Conservation (phyloP, 2,113 vertebrate genomes). For the Recurvirostra avosetta region DNA sequence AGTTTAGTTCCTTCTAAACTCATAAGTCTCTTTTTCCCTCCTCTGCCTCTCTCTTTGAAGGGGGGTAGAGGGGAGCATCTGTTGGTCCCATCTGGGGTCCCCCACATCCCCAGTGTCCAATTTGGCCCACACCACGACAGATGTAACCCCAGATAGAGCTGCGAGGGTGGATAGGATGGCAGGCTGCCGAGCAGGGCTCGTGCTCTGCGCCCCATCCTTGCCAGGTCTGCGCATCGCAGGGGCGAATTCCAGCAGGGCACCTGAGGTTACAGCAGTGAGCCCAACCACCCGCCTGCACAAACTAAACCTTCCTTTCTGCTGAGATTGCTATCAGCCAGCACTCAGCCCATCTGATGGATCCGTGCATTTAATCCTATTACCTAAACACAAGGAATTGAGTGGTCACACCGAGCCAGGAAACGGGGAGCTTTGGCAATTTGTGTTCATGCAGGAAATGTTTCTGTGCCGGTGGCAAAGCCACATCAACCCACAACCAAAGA, state of each 20-base stretch:
- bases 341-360: neutral
- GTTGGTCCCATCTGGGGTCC: too few relatives aligned
- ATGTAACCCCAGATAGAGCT: neutral
- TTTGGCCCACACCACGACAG: too few relatives aligned
- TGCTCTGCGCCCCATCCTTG: fast-evolving
- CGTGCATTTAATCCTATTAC: neutral
- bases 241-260: neutral
- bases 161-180: neutral
- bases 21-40: too few relatives aligned
- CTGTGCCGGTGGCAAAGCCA: conserved; percentile 8
- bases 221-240: neutral
- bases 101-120: too few relatives aligned
- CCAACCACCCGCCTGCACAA: neutral
- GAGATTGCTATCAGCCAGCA: neutral
- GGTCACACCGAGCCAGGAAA: neutral
- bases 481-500: conserved; percentile 17
- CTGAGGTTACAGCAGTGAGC: neutral
- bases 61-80: too few relatives aligned
- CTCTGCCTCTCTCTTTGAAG: too few relatives aligned
- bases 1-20: too few relatives aligned
- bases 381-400: neutral
- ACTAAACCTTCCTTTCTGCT: neutral
- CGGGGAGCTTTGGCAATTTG: neutral
- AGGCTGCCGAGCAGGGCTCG: fast-evolving
- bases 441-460: conserved; percentile 18